Conservation (phyloP, 2,113 vertebrate species). For the Eulemur macaco region DNA sequence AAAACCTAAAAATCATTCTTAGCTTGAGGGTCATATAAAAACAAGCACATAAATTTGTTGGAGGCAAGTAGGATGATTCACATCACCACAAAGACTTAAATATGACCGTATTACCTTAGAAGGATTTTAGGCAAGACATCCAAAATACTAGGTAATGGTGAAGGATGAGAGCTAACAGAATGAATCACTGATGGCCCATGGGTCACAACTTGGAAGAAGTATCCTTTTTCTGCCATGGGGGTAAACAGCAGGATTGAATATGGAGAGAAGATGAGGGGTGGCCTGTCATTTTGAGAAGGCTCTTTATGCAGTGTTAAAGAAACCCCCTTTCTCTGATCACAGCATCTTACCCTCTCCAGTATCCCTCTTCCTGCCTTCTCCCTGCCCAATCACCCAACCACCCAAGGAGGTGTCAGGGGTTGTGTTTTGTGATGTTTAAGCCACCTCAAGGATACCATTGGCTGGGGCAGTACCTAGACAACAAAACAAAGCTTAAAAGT, state of each 20-base stretch:
- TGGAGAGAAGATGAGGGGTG: neutral
- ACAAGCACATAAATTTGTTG: neutral
- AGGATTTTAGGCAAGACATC: neutral
- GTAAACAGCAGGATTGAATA: neutral
- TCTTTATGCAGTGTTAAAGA: neutral
- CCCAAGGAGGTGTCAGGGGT: neutral
- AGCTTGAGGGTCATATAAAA: neutral
- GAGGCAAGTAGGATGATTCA: neutral
- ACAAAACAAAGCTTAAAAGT: neutral
- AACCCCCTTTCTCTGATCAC: neutral
- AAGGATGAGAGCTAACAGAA: neutral
- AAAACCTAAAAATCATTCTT: neutral
- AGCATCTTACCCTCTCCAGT: neutral
- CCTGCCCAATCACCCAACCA: neutral
- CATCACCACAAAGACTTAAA: neutral
- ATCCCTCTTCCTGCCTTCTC: rapidly evolving
- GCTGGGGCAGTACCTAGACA: neutral
- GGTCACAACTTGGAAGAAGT: neutral
- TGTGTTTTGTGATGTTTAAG: neutral
- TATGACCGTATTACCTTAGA: neutral
- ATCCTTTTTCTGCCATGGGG: neutral
- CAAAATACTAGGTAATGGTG: neutral
- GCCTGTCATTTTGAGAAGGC: neutral
- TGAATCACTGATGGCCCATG: neutral
- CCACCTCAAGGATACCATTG: neutral